Conservation (phyloP, 2,113 vertebrate genomes). For the Sebastes schlegelii region DNA sequence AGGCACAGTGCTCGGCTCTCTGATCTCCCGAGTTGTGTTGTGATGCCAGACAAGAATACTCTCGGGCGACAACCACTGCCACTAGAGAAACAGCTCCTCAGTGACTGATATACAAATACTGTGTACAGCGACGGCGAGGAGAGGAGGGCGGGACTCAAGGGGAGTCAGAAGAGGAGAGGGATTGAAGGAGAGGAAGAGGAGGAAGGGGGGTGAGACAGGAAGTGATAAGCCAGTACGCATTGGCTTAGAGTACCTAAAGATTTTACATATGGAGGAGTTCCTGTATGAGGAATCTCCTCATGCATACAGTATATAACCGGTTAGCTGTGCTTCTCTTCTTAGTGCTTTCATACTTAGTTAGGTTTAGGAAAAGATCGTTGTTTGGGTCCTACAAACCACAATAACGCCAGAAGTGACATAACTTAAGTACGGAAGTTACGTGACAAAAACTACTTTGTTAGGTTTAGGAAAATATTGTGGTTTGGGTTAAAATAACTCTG, state of each 20-base stretch:
- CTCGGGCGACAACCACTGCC: constrained; percentile 73
- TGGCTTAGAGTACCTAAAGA: background rate
- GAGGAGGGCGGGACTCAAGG: constrained; percentile 21
- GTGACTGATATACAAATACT: constrained; percentile 77
- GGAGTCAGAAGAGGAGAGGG: constrained; percentile 44
- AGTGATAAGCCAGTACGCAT: constrained; percentile 31
- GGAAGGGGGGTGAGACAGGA: constrained; percentile 28
- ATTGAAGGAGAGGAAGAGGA: constrained; percentile 14
- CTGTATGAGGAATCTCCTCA: background rate
- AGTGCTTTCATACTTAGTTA: background rate
- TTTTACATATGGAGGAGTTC: background rate
- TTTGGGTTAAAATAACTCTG: no score
- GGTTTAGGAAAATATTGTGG: no score
- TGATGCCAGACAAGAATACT: constrained; percentile 82
- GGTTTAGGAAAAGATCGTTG: no score
- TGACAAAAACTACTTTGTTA: no score
- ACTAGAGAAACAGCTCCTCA: constrained; percentile 74
- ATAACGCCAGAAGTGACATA: no score
- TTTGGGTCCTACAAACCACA: no score
- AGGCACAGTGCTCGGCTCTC: constrained; percentile 71
- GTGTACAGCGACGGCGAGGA: constrained; percentile 38
- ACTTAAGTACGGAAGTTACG: no score
- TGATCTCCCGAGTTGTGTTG: constrained; percentile 78
- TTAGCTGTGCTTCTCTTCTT: background rate
- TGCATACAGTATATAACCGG: background rate